These are phyloP conservation scores for Drosophila sp. DNA, from an alignment of 1,140 invertebrate species.

Conservation along the genomic window DNA sequence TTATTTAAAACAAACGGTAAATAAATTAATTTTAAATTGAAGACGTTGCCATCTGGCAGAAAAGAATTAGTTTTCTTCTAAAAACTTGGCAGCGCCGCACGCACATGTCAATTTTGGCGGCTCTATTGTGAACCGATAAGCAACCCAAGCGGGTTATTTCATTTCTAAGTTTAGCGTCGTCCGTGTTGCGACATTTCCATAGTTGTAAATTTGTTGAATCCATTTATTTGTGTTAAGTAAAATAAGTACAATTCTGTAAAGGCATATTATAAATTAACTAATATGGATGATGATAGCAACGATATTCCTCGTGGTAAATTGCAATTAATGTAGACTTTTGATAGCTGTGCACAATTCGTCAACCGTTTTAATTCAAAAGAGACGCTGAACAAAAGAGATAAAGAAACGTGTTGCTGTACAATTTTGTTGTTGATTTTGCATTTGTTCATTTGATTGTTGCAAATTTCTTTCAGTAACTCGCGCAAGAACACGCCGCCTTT, in stretches of 20 bases:
- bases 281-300: slow-evolving; percentile 39
- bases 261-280: not conserved
- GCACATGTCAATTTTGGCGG: slow-evolving; percentile 47
- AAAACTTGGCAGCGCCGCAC: not conserved
- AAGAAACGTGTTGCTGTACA: not conserved
- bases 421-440: not conserved
- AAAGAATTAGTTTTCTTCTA: too few species aligned
- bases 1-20: too few species aligned
- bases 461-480: slow-evolving; percentile 59
- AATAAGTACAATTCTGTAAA: not conserved
- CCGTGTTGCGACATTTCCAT: not conserved
- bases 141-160: slow-evolving; percentile 39
- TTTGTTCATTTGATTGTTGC: not conserved
- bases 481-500: slow-evolving; percentile 63
- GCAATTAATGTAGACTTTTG: not conserved
- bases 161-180: slow-evolving; percentile 40
- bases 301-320: slow-evolving; percentile 41
- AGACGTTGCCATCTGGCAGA: too few species aligned
- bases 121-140: slow-evolving; percentile 2
- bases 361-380: slow-evolving; percentile 46
- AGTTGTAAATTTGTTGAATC: not conserved
- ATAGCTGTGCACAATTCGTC: not conserved
- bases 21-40: too few species aligned
- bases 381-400: not conserved
- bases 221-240: not conserved